Percentiles rank a stretch among this genome's conserved stretches.
phyloP scores from a whole-genome alignment of 2,797 vertebrate genomes.

The Simalia tracyae region DNA sequence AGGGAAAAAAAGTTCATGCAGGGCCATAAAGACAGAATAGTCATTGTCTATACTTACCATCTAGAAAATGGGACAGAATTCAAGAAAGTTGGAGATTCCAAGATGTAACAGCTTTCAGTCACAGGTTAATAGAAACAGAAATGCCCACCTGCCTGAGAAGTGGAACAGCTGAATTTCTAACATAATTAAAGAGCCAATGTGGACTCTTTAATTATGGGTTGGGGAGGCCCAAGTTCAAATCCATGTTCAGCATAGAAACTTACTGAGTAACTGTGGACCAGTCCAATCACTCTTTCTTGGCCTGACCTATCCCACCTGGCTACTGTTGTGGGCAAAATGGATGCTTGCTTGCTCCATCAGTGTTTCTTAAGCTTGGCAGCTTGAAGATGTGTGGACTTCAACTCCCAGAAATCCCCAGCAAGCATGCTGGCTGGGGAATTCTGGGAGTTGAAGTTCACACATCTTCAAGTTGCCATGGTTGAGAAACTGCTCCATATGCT shows the following conservation, averaged over 20 bases:
- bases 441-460: too few relatives aligned
- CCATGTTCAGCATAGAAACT: not conserved
- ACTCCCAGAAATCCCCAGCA: too few relatives aligned
- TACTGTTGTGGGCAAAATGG: not conserved
- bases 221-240: not conserved
- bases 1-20: not conserved
- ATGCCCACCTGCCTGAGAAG: not conserved
- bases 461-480: too few relatives aligned
- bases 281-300: not conserved
- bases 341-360: not conserved
- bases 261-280: not conserved
- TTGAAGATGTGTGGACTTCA: too few relatives aligned
- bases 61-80: not conserved
- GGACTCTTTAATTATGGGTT: not conserved
- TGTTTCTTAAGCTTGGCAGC: too few relatives aligned
- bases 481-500: not conserved
- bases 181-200: not conserved
- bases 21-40: not conserved
- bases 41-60: not conserved
- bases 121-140: not conserved
- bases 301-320: not conserved
- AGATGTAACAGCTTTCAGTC: not conserved
- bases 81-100: not conserved
- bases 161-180: not conserved
- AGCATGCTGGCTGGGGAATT: too few relatives aligned